Conservation (phyloP, 2,113 vertebrate genomes). For the Psilopsiagon aurifrons region DNA sequence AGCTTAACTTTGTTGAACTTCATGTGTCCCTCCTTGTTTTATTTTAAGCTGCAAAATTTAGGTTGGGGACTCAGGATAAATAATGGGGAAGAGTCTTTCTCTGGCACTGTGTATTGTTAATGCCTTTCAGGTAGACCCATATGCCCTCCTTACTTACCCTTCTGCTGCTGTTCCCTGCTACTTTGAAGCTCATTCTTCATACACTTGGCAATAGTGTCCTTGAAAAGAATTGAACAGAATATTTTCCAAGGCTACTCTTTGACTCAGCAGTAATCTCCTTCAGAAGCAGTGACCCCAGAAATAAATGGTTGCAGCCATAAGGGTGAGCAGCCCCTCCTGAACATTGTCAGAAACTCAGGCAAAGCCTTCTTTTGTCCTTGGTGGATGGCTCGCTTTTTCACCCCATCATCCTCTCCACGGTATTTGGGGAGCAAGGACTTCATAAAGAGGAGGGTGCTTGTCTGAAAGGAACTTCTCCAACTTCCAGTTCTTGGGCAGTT, state of each 20-base stretch:
- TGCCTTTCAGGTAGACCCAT: background rate
- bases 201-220: background rate
- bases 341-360: background rate
- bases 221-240: background rate
- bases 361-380: background rate
- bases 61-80: background rate
- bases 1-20: background rate
- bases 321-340: background rate
- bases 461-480: background rate
- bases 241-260: constrained; percentile 6
- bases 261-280: background rate
- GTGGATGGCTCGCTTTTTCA: accelerated
- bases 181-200: constrained; percentile 1
- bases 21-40: background rate
- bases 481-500: background rate
- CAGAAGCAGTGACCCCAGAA: background rate
- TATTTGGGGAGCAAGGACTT: background rate
- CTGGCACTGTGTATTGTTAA: background rate
- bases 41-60: background rate
- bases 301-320: background rate
- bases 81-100: background rate
- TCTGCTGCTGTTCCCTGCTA: background rate
- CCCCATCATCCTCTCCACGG: accelerated
- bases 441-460: background rate
- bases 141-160: background rate